phyloP scores from a whole-genome alignment of 2,113 vertebrate genomes.

The Cricetomys ansorgei region DNA sequence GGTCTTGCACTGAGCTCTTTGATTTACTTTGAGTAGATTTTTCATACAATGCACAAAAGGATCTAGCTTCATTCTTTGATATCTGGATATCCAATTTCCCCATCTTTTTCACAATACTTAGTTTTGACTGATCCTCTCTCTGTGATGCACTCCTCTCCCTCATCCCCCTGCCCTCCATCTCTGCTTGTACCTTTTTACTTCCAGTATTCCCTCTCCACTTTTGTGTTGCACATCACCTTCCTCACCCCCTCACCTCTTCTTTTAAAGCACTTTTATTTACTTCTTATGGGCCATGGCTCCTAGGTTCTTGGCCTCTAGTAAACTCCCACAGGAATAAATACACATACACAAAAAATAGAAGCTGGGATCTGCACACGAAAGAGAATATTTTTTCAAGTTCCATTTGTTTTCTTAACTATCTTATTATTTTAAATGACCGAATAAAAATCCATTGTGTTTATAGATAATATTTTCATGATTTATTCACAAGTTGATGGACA shows the following conservation, averaged over 20 bases:
- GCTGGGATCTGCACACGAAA: not conserved
- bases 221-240: not conserved
- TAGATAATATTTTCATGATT: not conserved
- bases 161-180: not conserved
- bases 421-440: not conserved
- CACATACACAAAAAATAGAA: not conserved
- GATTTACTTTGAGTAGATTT: not conserved
- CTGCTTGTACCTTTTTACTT: not conserved
- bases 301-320: not conserved
- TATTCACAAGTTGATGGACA: not conserved
- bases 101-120: too few relatives aligned
- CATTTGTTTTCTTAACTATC: not conserved
- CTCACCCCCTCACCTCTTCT: not conserved
- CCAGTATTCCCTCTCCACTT: not conserved
- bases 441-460: not conserved
- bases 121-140: too few relatives aligned
- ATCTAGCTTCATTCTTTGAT: not conserved
- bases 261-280: not conserved
- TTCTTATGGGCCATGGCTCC: too few relatives aligned
- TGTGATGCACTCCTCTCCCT: not conserved
- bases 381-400: not conserved
- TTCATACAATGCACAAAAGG: not conserved
- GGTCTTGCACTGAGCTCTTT: not conserved
- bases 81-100: not conserved
- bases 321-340: not conserved